A percentile compares a stretch with the other conserved stretches of the same genome.
Evolutionary conservation across 37 sponge, comb jelly and placozoan genomes (phyloP).

Genomic region (Amphimedon queenslandica): DNA sequence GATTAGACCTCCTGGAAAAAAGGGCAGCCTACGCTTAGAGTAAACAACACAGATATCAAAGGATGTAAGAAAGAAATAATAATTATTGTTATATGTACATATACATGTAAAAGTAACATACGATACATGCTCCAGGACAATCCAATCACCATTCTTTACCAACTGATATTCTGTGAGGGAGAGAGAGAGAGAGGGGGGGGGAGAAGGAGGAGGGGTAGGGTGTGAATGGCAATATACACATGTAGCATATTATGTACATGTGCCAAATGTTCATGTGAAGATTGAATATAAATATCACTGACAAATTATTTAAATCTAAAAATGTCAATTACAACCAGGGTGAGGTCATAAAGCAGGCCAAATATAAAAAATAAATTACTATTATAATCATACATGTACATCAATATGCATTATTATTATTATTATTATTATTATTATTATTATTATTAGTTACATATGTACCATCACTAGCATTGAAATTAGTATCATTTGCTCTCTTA

Average conservation of each 20-base stretch:
- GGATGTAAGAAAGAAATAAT: no score
- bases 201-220: conserved; percentile 37
- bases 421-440: not conserved
- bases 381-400: not conserved
- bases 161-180: conserved; percentile 32
- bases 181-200: conserved; percentile 46
- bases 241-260: not conserved
- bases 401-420: not conserved
- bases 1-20: no score
- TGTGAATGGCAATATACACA: not conserved
- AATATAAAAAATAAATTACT: not conserved
- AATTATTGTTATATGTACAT: no score
- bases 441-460: not conserved
- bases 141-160: conserved; percentile 63
- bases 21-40: no score
- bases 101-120: conserved; percentile 41
- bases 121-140: conserved; percentile 81
- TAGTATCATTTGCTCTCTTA: conserved; percentile 34
- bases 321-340: not conserved
- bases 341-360: not conserved
- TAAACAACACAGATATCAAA: no score
- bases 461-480: no score
- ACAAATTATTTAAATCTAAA: no score
- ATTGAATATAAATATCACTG: no score
- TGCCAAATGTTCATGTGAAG: no score